A percentile compares a stretch with the other conserved stretches of the same genome.
phyloP scores from a whole-genome alignment of 2,888 invertebrate species.

The Caenorhabditis virilis region DNA sequence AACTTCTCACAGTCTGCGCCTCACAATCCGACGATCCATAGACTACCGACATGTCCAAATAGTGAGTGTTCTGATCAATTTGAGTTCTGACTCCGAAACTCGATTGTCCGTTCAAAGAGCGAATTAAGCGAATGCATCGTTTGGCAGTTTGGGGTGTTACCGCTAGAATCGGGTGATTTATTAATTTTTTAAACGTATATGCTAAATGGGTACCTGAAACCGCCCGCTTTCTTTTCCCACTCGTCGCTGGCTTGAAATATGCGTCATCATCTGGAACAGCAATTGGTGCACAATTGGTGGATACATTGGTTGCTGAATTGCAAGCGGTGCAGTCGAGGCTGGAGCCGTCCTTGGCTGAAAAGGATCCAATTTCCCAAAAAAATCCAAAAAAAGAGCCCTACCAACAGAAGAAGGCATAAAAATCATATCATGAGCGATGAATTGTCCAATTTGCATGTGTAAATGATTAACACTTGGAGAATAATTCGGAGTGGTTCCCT shows the following conservation, averaged over 20 bases:
- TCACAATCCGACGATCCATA: conserved; percentile 88
- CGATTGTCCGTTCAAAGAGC: conserved; percentile 88
- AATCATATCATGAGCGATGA: conserved; percentile 90
- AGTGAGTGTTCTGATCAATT: conserved; percentile 78
- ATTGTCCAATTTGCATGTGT: conserved; percentile 89
- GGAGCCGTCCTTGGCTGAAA: conserved; percentile 45
- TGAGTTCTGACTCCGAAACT: conserved; percentile 72
- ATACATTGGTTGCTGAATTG: conserved; percentile 83
- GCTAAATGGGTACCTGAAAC: too few species aligned
- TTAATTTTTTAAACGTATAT: too few species aligned
- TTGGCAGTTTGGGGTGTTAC: too few species aligned
- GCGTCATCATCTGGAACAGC: conserved; percentile 73
- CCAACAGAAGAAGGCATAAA: conserved; percentile 81
- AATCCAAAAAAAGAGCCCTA: too few species aligned
- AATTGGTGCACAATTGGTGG: conserved; percentile 87
- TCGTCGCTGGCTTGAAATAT: conserved; percentile 39
- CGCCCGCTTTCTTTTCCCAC: too few species aligned
- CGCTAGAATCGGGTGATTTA: too few species aligned
- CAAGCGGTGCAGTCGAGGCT: conserved; percentile 73
- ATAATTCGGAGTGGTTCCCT: conserved; percentile 19
- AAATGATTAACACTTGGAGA: conserved; percentile 42
- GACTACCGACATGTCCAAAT: conserved; percentile 78
- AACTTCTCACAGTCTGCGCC: conserved; percentile 78
- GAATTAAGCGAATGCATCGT: conserved; percentile 87
- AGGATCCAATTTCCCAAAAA: too few species aligned